Base-by-base conservation (phyloP, 2,888 invertebrate species). In the Escarpia spicata region DNA sequence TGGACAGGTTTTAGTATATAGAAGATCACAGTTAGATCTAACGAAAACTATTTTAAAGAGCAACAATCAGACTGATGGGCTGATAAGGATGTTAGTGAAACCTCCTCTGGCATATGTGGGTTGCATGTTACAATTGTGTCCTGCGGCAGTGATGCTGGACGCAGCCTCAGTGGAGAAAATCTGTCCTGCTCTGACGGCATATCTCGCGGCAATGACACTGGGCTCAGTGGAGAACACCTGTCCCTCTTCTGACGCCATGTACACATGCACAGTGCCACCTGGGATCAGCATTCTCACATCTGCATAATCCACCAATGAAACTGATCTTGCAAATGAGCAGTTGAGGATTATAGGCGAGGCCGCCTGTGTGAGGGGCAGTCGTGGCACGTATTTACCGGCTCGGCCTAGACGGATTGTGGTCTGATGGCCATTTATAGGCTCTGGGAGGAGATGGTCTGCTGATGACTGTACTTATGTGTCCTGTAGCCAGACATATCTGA, bases 281-380 rank as follows among this genome's bases (percentile, higher is more conserved):
- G 75, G 75, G 75, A 75, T 75, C 75, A 75, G n/a, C 26, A 26
- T 75, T 19, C 75, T 75, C 75, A 75, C n/a, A 75, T 75, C 75
- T 75, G 75, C 75, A 75, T 75, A 75, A 75, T 75, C 75, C n/a
- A 75, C 75, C 75, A 75, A 75, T 75, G 75, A 75, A 75, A 75
- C 75, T 75, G 75, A 75, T 75, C 75, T 75, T 75, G 75, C n/a
- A 75, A 75, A 75, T 75, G 75, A 75, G 75, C 75, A 75, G 75
- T 75, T 3, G 75, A 75, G 75, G 75, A 75, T 75, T 75, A 75
- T 15, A 26, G 1, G 75, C 75, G 75, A 75, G 75, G 75, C n/a
- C 19, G 75, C 19, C 19, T n/a, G n/a, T 75, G 75, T 75, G 75
- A 26, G 75, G 15, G 75, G 75, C n/a, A 75, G 75, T 26, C 6